phyloP scores from a whole-genome alignment of 2,113 vertebrate species.

The Seriola quinqueradiata region DNA sequence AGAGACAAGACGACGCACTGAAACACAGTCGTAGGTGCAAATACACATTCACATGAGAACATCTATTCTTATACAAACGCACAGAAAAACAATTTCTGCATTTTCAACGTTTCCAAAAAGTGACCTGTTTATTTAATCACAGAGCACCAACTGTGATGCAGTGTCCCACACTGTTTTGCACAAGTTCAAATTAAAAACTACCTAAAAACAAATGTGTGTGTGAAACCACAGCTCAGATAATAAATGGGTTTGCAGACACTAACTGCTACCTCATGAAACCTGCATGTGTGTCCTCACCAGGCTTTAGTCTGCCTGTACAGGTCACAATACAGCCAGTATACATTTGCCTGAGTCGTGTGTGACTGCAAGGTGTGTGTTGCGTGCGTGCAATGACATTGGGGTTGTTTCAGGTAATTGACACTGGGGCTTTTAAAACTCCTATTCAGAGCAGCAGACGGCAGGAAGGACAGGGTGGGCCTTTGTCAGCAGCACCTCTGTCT shows the following conservation, averaged over 20 bases:
- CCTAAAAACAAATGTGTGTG: too few species aligned
- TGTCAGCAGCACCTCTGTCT: slow-evolving; percentile 56
- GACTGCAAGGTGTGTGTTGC: slow-evolving; percentile 19
- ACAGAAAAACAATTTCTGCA: not conserved
- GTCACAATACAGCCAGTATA: slow-evolving; percentile 11
- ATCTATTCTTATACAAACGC: too few species aligned
- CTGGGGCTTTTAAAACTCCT: slow-evolving; percentile 64
- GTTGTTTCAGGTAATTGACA: slow-evolving; percentile 55
- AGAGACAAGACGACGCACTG: not conserved
- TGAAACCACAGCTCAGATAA: not conserved
- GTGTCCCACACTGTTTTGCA: too few species aligned
- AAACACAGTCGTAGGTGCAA: not conserved
- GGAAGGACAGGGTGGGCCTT: slow-evolving; percentile 52
- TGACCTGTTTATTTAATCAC: not conserved
- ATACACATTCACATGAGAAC: not conserved
- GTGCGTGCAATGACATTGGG: slow-evolving; percentile 4
- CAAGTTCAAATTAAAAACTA: too few species aligned
- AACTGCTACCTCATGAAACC: slow-evolving; percentile 46
- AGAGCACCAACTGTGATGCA: too few species aligned
- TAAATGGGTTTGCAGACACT: not conserved
- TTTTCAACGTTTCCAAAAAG: not conserved
- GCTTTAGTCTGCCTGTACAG: not conserved
- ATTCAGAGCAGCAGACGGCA: slow-evolving; percentile 58
- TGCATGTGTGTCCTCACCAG: slow-evolving; percentile 23
- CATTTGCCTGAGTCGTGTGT: slow-evolving; percentile 4